Conservation (phyloP, 2,113 vertebrate species). For the Petrocephalus zakoni region DNA sequence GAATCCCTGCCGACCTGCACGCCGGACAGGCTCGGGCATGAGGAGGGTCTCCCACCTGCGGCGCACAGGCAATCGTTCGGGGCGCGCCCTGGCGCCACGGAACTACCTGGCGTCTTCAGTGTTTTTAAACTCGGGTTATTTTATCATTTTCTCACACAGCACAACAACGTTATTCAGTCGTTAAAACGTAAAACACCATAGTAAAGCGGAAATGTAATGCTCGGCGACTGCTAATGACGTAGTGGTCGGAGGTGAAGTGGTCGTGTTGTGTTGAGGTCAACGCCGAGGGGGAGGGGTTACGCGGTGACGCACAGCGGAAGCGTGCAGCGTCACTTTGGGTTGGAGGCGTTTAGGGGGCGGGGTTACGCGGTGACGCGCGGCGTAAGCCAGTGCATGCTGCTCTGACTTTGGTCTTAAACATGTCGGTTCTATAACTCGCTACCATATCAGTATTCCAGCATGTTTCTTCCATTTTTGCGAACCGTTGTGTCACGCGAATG, state of each 20-base stretch:
- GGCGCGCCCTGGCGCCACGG: background rate
- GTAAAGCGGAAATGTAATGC: background rate
- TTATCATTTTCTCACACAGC: background rate
- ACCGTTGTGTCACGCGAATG: conserved; percentile 42
- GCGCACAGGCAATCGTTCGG: background rate
- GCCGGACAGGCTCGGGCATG: background rate
- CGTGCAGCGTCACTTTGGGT: background rate
- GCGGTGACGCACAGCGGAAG: background rate
- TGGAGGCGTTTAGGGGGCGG: background rate
- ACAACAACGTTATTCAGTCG: background rate
- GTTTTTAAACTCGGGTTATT: background rate
- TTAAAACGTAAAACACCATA: background rate
- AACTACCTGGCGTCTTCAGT: background rate
- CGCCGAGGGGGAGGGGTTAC: background rate
- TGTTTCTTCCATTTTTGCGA: conserved; percentile 51
- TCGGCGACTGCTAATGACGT: background rate
- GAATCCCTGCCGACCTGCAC: background rate
- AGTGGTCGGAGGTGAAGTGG: background rate
- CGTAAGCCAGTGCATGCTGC: background rate
- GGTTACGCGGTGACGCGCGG: background rate
- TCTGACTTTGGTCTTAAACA: background rate
- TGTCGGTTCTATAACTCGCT: background rate
- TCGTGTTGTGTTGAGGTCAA: background rate
- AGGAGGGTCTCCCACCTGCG: background rate
- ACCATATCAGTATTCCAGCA: background rate